Percentiles rank a stretch among this genome's conserved stretches.
Evolutionary conservation across 2,888 invertebrate species (phyloP).

Genomic region (Steinernema hermaphroditum): DNA sequence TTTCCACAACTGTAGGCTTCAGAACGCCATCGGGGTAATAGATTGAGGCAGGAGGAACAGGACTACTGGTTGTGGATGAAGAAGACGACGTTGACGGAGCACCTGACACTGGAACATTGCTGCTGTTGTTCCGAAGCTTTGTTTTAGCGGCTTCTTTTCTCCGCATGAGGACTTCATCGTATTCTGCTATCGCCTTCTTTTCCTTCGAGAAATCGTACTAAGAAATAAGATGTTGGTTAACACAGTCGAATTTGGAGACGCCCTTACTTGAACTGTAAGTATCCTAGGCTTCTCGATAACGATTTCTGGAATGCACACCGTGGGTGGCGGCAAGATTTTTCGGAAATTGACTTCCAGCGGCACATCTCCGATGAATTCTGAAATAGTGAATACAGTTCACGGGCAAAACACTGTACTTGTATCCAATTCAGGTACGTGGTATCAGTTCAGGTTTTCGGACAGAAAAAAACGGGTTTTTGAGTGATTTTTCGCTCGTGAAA

Average conservation of each 20-base stretch:
- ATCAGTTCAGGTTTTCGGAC: no score
- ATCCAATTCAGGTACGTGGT: no score
- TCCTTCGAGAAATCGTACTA: constrained; percentile 34
- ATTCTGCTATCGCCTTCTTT: constrained; percentile 29
- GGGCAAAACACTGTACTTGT: no score
- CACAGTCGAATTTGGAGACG: background rate
- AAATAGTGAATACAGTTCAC: constrained; percentile 3
- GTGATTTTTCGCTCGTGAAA: no score
- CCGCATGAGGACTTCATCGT: constrained; percentile 8
- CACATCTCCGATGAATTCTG: constrained; percentile 46
- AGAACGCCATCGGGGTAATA: background rate
- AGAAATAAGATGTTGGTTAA: background rate
- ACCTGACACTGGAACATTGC: background rate
- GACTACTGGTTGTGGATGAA: constrained; percentile 6
- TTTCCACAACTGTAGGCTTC: constrained; percentile 1
- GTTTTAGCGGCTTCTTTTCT: constrained; percentile 16
- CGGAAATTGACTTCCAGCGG: constrained; percentile 41
- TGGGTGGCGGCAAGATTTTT: constrained; percentile 45
- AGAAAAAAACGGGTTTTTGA: no score
- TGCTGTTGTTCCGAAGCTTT: background rate
- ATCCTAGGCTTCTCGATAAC: constrained; percentile 16
- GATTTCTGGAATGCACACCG: constrained; percentile 35
- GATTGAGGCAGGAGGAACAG: background rate
- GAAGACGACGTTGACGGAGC: background rate
- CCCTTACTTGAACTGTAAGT: constrained; percentile 12